Percentiles rank a stretch among this genome's conserved stretches.
Evolutionary conservation across 2,888 invertebrate genomes (phyloP).

Genomic region (Eulithis prunata): DNA sequence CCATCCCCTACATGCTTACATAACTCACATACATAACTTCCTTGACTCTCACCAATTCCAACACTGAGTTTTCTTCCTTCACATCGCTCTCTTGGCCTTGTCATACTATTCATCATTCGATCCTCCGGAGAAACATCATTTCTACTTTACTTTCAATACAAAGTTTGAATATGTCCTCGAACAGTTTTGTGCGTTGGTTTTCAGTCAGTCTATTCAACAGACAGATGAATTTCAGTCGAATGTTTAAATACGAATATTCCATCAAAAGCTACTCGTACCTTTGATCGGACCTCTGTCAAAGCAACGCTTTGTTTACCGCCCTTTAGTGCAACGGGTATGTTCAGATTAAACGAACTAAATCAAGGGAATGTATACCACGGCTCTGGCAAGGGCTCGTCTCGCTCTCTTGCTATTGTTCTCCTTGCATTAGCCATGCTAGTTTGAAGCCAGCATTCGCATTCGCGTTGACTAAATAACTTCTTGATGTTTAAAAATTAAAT

Average conservation of each 20-base stretch:
- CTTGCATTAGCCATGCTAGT: background rate
- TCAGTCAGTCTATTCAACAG: background rate
- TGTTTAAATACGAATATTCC: background rate
- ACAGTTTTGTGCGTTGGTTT: background rate
- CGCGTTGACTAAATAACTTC: background rate
- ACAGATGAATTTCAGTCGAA: background rate
- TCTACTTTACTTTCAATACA: no score
- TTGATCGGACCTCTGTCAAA: background rate
- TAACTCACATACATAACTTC: no score
- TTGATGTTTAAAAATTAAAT: no score
- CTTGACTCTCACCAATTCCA: no score
- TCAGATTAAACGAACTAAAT: background rate
- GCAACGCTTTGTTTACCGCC: background rate
- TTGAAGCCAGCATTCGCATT: background rate
- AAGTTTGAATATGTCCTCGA: no score
- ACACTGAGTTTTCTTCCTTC: no score
- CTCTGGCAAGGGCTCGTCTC: background rate
- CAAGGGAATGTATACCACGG: background rate
- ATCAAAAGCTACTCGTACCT: background rate
- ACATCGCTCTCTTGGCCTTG: no score
- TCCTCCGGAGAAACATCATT: no score
- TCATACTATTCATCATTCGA: no score
- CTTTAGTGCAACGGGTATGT: background rate
- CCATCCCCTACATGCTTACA: no score
- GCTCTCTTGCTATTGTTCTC: background rate